A percentile compares a stretch with the other conserved stretches of the same genome.
phyloP scores from a whole-genome alignment of 2,113 vertebrate species.

The Aplodontia rufa region DNA sequence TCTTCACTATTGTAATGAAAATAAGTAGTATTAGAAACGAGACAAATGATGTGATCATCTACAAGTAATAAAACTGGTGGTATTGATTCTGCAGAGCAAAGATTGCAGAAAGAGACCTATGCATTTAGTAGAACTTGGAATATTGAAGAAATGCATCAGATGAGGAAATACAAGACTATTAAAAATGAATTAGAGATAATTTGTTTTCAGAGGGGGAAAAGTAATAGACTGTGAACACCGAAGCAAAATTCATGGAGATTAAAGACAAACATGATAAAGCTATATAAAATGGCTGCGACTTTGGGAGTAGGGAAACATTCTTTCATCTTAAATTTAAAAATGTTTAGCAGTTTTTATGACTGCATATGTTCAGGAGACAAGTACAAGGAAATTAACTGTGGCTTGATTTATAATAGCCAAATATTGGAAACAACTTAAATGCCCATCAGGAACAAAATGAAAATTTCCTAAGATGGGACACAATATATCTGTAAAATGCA shows the following conservation, averaged over 20 bases:
- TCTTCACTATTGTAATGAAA: not conserved
- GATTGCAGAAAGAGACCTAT: not conserved
- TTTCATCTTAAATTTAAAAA: not conserved
- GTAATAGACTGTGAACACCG: not conserved
- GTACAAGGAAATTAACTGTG: constrained; percentile 23
- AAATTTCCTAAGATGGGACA: not conserved
- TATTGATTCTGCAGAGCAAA: not conserved
- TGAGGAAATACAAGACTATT: not conserved
- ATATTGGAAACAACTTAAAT: constrained; percentile 26
- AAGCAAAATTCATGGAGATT: not conserved
- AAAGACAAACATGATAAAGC: constrained; percentile 17
- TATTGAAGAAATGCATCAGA: not conserved
- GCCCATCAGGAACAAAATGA: not conserved
- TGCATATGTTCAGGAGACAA: constrained; percentile 47
- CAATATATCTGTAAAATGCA: constrained; percentile 38
- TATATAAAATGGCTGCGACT: constrained; percentile 3
- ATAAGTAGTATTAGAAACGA: not conserved
- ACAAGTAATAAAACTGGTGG: not conserved
- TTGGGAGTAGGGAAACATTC: constrained; percentile 46
- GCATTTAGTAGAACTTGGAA: constrained; percentile 48
- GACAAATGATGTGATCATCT: not conserved
- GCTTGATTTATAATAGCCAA: constrained; percentile 37
- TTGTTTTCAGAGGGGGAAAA: not conserved
- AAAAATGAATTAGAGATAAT: constrained; percentile 27
- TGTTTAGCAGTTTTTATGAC: constrained; percentile 14